Evolutionary conservation across 2,113 vertebrate species (phyloP), one percentile per base, ranked within the genome.

Genomic region (Rhinopomastus cyanomelas): DNA sequence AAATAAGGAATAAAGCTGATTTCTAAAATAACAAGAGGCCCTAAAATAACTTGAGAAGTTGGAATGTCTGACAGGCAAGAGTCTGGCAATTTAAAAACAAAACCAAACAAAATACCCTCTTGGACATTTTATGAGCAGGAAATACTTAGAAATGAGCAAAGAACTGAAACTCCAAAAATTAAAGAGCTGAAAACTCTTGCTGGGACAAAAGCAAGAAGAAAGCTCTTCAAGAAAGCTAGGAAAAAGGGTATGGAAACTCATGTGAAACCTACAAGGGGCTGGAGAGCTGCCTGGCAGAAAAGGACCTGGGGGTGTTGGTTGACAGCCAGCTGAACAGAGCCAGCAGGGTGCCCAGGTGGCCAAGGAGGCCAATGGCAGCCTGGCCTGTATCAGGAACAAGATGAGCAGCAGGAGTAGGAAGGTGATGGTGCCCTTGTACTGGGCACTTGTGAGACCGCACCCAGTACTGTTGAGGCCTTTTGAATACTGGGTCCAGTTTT

Each of bases 91-190:
- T 91, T 44, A 69, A 80, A 88, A 62, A 52, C 30, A 82, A 66
- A 42, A 34, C n/a, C n/a, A n/a, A 8, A 64, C 27, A 20, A 64
- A 48, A 22, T 6, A 3, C 18, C 5, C 2, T 57, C n/a, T 68
- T 81, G 42, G 46, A 42, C 8, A 36, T 88, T 84, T 88, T 75
- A 49, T 25, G 9, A n/a, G 18, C 21, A 51, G 26, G 37, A 75
- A 93, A 73, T 52, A 48, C 26, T 91, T 81, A 12, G 76, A 90
- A 91, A 78, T 55, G 49, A 37, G 23, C 46, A 79, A 65, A 55
- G 14, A 79, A 75, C 20, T 30, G 16, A 76, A 81, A 46, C 26
- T 53, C 25, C 14, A 53, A 72, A 84, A 84, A 15, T 36, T 37
- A 26, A 83, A 84, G 51, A 88, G 23, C 51, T 69, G 71, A 65